phyloP scores from a whole-genome alignment of 2,113 vertebrate species.

The Phyllostomus hastatus region DNA sequence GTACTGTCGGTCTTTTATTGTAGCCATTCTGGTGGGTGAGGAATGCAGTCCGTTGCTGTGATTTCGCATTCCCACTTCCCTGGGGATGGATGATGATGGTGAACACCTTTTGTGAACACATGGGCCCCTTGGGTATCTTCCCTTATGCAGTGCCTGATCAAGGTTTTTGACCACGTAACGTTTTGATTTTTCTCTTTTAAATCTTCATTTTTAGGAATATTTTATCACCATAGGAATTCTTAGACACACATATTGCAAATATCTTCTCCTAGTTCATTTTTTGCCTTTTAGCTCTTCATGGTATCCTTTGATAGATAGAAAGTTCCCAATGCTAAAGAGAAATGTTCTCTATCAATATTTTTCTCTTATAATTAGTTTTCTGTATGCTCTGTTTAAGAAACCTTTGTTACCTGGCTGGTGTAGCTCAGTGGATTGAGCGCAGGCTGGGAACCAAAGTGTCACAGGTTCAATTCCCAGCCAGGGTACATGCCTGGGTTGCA shows the following conservation, averaged over 20 bases:
- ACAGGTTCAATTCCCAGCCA: no score
- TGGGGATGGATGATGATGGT: background rate
- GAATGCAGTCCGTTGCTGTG: fast-evolving
- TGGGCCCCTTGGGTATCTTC: background rate
- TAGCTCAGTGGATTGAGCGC: no score
- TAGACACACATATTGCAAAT: background rate
- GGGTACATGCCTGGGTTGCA: no score
- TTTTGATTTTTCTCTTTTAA: background rate
- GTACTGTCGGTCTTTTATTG: background rate
- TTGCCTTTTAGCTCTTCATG: background rate
- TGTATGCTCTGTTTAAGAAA: background rate
- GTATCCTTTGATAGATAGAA: background rate
- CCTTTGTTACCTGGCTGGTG: no score
- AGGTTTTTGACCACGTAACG: background rate
- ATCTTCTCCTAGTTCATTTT: background rate
- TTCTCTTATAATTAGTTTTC: background rate
- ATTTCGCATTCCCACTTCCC: background rate
- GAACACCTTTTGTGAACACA: background rate
- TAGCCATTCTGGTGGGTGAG: background rate
- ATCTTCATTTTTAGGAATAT: background rate
- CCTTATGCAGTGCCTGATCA: background rate
- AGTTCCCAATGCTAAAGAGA: background rate
- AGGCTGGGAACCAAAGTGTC: no score
- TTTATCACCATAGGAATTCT: background rate
- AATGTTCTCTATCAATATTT: background rate